Evolutionary conservation across 2,888 invertebrate species (phyloP).

Genomic region (Melipona bicolor): DNA sequence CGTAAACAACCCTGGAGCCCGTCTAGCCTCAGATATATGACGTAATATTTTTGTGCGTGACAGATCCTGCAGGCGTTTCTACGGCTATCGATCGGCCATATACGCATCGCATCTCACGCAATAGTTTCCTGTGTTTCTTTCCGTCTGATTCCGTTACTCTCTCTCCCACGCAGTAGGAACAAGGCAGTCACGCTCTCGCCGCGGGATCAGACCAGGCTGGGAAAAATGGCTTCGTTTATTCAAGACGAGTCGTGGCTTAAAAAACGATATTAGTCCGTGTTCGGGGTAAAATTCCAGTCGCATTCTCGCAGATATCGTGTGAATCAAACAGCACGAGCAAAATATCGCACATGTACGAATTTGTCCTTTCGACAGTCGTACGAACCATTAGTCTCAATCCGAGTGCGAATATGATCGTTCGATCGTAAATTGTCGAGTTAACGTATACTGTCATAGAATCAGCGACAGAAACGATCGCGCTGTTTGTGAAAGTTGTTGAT

Average conservation of each 20-base stretch:
- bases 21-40: conserved; percentile 80
- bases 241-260: conserved; percentile 2
- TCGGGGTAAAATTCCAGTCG: background rate
- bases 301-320: background rate
- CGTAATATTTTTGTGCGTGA: conserved; percentile 81
- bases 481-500: conserved; percentile 24
- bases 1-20: conserved; percentile 79
- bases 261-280: conserved; percentile 17
- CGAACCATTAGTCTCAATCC: background rate
- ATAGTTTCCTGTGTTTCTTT: conserved; percentile 46
- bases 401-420: background rate
- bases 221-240: conserved; percentile 33
- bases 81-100: conserved; percentile 75
- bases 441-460: conserved; percentile 12
- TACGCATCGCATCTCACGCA: conserved; percentile 72
- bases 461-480: background rate
- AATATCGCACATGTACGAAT: background rate
- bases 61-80: conserved; percentile 78
- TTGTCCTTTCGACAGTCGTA: background rate
- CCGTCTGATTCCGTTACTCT: background rate
- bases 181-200: background rate
- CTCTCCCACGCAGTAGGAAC: background rate
- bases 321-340: background rate
- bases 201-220: conserved; percentile 10
- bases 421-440: conserved; percentile 11